phyloP scores from a whole-genome alignment of 1,140 invertebrate species.

The Chlorops oryzae region DNA sequence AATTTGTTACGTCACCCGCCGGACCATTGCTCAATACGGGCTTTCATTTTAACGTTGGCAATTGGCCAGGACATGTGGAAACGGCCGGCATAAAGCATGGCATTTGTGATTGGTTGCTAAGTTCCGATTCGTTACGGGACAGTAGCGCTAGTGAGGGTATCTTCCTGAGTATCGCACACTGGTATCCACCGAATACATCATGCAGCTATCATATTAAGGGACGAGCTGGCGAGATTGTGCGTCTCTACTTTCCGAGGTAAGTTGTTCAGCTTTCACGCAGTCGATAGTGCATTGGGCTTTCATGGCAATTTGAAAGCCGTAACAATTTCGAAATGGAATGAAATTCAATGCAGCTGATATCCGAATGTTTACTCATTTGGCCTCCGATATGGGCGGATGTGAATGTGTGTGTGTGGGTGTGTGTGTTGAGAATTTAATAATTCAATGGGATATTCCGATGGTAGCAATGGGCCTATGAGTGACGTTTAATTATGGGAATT shows the following conservation, averaged over 20 bases:
- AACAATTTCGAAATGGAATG: too few relatives aligned
- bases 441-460: too few relatives aligned
- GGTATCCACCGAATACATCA: slow-evolving; percentile 85
- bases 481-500: too few relatives aligned
- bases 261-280: too few relatives aligned
- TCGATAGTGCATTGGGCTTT: too few relatives aligned
- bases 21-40: slow-evolving; percentile 82
- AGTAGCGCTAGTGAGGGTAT: slow-evolving; percentile 76
- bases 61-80: slow-evolving; percentile 85
- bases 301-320: too few relatives aligned
- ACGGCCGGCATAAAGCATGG: slow-evolving; percentile 76
- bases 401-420: too few relatives aligned
- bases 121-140: slow-evolving; percentile 67
- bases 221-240: slow-evolving; percentile 72
- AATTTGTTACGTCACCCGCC: slow-evolving; percentile 84
- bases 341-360: too few relatives aligned
- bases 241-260: slow-evolving; percentile 80
- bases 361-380: too few relatives aligned
- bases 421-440: too few relatives aligned
- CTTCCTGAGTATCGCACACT: slow-evolving; percentile 83
- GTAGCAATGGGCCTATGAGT: too few relatives aligned
- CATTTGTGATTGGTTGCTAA: slow-evolving; percentile 80
- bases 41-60: slow-evolving; percentile 89
- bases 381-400: too few relatives aligned
- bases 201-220: slow-evolving; percentile 86